Conservation (phyloP, 1,140 invertebrate species). For the Magallana angulata region DNA sequence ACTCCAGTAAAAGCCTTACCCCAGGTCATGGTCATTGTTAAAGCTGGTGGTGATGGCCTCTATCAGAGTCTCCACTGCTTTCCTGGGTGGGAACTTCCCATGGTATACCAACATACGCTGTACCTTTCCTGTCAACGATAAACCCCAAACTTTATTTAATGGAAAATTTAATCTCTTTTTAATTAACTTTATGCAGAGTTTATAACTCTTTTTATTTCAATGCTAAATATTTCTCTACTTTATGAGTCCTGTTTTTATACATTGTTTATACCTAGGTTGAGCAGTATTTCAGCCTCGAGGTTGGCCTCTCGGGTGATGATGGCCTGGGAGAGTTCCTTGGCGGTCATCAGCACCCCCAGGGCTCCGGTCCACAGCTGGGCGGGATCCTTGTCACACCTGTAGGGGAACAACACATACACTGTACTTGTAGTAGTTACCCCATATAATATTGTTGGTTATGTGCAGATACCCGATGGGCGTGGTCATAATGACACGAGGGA, state of each 20-base stretch:
- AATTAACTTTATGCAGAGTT: too few relatives aligned
- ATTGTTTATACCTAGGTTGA: conserved; percentile 71
- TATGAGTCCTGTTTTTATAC: neutral
- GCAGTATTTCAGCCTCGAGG: conserved; percentile 75
- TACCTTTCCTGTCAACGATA: conserved; percentile 71
- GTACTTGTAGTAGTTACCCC: too few relatives aligned
- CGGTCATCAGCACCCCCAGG: conserved; percentile 74
- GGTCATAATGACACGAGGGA: too few relatives aligned
- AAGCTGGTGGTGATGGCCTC: conserved; percentile 74
- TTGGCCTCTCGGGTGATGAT: conserved; percentile 67
- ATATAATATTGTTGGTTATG: too few relatives aligned
- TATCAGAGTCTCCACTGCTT: conserved; percentile 72
- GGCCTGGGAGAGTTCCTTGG: conserved; percentile 71
- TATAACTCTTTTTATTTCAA: too few relatives aligned
- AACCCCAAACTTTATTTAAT: neutral
- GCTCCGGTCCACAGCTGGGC: conserved; percentile 67
- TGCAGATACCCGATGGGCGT: too few relatives aligned
- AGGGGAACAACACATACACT: neutral
- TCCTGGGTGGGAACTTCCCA: conserved; percentile 67
- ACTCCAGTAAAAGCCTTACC: conserved; percentile 63
- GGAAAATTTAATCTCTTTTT: too few relatives aligned
- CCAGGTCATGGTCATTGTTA: conserved; percentile 75
- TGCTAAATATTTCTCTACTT: too few relatives aligned
- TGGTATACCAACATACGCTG: conserved; percentile 75
- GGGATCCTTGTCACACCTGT: conserved; percentile 62